Evolutionary conservation across 2,797 vertebrate species (phyloP).

Genomic region (Catamblyrhynchus diadema): DNA sequence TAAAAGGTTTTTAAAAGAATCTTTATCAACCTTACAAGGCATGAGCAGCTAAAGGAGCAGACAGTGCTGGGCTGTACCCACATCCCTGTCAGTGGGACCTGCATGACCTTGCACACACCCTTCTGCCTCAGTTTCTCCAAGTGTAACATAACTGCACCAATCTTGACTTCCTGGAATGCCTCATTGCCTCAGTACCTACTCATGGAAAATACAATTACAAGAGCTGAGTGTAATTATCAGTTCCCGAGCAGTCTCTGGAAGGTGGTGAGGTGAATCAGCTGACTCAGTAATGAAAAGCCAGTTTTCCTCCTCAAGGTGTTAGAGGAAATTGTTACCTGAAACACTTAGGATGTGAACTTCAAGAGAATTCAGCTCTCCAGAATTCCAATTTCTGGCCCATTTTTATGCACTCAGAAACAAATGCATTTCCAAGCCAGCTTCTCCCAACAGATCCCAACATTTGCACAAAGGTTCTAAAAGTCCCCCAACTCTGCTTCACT

Average conservation of each 20-base stretch:
- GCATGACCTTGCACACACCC: background rate
- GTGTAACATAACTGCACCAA: background rate
- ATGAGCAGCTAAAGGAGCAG: background rate
- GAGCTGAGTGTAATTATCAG: background rate
- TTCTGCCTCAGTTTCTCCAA: slow-evolving; percentile 56
- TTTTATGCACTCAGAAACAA: background rate
- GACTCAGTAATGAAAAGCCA: slow-evolving; percentile 19
- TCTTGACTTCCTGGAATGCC: background rate
- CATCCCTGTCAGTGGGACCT: background rate
- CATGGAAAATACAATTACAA: background rate
- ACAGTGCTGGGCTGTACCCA: background rate
- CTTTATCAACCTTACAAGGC: background rate
- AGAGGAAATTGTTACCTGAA: background rate
- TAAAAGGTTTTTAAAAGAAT: background rate
- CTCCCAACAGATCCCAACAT: background rate
- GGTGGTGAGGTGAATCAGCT: background rate
- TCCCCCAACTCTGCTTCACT: background rate
- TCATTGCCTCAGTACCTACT: slow-evolving; percentile 1
- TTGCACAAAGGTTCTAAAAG: background rate
- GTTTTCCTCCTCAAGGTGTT: slow-evolving; percentile 1
- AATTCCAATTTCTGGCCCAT: background rate
- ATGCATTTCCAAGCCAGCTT: background rate
- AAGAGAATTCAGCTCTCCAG: background rate
- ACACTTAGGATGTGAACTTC: background rate
- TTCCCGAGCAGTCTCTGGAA: background rate